Base-by-base conservation (phyloP, 2,888 invertebrate species). In the Rotaria magnacalcarata region DNA sequence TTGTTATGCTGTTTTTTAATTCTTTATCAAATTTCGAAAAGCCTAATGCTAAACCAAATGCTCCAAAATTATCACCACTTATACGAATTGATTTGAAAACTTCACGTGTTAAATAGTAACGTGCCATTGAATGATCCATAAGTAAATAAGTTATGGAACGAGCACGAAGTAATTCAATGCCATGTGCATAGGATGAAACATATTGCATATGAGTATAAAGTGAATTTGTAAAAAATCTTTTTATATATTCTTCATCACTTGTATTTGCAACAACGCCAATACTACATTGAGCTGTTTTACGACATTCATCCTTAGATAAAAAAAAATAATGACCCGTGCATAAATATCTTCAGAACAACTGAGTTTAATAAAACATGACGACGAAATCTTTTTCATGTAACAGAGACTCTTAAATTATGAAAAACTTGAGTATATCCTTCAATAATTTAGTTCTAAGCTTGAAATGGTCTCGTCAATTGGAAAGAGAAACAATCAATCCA, bases 121-220 rank as follows among this genome's bases (percentile, higher is more conserved):
- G 80, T 47, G 80, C 80, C 43, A 80, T 80, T 80, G 80, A 80
- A 43, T 80, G 80, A 80, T 80, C 80, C 80, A 80, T 80, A 21
- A 80, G 41, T 47, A 80, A 24, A 24, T 47, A n/a, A 10, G 80
- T 80, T 47, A 80, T 80, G 1, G 80, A 47, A n/a, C n/a, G 21
- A 19, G 24, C n/a, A 11, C 80, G 43, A 47, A 80, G n/a, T 80
- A 19, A 80, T 10, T 80, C 80, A n/a, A 80, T 80, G 47, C 80
- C 80, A 24, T n/a, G 47, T 47, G 80, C 43, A 80, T 80, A 80
- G 4, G 43, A 47, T 47, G 43, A 24, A n/a, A 80, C 80, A 47
- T 80, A 47, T 10, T 43, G 21, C 21, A 80, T n/a, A 43, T 80
- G 21, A 47, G 19, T 21, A 24, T 80, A 80, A n/a, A 80, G 47